phyloP scores from a whole-genome alignment of 64 coral and sea anemone genomes.

The Pocillopora damicornis region DNA sequence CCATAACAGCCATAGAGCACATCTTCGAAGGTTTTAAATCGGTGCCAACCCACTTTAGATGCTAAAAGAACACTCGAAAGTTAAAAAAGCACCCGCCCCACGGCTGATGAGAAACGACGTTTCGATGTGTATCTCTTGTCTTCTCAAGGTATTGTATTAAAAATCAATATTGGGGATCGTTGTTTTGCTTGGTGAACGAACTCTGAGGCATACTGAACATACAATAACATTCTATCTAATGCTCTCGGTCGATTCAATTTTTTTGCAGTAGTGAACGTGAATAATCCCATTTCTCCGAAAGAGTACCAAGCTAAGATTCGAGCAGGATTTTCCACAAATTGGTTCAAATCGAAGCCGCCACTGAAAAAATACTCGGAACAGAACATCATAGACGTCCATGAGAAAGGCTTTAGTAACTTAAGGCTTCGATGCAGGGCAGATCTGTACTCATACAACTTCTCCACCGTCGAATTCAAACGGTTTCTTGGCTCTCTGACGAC shows the following conservation, averaged over 20 bases:
- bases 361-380: neutral
- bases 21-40: too few relatives aligned
- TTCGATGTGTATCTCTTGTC: too few relatives aligned
- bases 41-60: too few relatives aligned
- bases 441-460: conserved; percentile 16
- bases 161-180: too few relatives aligned
- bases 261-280: neutral
- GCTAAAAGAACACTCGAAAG: too few relatives aligned
- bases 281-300: neutral
- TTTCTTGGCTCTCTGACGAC: conserved; percentile 44
- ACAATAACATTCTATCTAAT: neutral
- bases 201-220: too few relatives aligned
- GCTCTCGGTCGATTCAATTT: neutral
- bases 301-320: neutral
- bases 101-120: too few relatives aligned
- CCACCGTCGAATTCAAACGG: neutral
- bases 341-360: neutral
- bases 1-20: too few relatives aligned
- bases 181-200: too few relatives aligned
- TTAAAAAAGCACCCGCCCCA: too few relatives aligned
- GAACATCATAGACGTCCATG: neutral
- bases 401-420: neutral
- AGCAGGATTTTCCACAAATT: conserved; percentile 16
- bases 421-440: conserved; percentile 42
- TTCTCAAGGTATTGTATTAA: too few relatives aligned